Conservation (phyloP, 2,797 vertebrate species). For the Psittacula echo region DNA sequence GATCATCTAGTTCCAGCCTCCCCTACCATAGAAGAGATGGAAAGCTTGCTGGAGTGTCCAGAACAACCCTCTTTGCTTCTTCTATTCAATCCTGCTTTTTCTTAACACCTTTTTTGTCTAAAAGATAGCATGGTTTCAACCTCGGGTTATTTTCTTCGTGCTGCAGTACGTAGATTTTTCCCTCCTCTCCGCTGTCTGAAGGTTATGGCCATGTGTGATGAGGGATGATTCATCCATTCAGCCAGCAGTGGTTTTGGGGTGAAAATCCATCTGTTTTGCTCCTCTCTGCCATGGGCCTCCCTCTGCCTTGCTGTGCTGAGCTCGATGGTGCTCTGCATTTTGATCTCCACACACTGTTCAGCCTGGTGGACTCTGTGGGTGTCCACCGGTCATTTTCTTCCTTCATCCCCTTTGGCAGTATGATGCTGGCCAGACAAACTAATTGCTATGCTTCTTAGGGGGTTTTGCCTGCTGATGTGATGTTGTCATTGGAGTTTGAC, state of each 20-base stretch:
- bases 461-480: not conserved
- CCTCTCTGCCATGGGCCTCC: not conserved
- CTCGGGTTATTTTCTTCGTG: not conserved
- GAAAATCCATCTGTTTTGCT: not conserved
- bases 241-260: accelerated
- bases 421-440: not conserved
- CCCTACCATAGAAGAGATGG: not conserved
- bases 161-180: not conserved
- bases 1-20: not conserved
- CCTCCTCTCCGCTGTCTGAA: accelerated
- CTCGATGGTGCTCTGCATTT: not conserved
- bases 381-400: accelerated
- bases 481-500: not conserved
- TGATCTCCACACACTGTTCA: not conserved
- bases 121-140: not conserved
- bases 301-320: not conserved
- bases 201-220: accelerated
- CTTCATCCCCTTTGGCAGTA: not conserved
- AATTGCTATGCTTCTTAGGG: not conserved
- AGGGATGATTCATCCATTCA: not conserved
- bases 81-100: not conserved
- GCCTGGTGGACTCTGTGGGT: not conserved
- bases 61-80: not conserved
- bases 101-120: not conserved
- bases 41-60: not conserved